These are phyloP conservation scores for Eurystomus glaucurus DNA, from an alignment of 2,797 vertebrate species.

Conservation along the genomic window DNA sequence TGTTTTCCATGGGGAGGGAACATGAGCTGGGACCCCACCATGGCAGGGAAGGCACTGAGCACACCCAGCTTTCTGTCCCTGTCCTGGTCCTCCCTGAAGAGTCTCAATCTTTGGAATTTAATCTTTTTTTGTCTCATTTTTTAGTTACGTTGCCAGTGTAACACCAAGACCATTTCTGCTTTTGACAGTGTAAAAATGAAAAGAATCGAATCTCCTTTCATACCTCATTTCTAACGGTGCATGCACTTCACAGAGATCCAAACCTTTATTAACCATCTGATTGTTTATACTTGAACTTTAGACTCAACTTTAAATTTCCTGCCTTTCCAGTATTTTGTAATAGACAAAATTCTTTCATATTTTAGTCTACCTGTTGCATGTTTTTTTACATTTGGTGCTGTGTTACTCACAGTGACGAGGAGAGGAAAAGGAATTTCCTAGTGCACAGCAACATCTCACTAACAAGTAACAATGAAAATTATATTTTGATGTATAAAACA, in stretches of 20 bases:
- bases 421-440: background rate
- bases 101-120: background rate
- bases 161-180: background rate
- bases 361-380: background rate
- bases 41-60: background rate
- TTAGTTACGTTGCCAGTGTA: background rate
- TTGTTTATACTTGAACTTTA: background rate
- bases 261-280: background rate
- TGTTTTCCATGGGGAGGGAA: background rate
- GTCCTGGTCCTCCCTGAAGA: background rate
- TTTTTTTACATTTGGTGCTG: background rate
- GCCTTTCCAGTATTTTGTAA: background rate
- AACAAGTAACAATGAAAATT: background rate
- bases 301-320: background rate
- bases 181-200: background rate
- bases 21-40: accelerated
- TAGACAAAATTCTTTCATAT: background rate
- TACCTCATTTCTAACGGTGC: background rate
- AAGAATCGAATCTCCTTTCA: background rate
- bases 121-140: background rate
- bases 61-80: background rate
- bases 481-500: background rate
- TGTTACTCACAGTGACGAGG: background rate
- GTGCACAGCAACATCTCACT: background rate
- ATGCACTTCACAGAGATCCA: background rate